Conservation (phyloP, 2,113 vertebrate genomes). For the Laticauda colubrina region DNA sequence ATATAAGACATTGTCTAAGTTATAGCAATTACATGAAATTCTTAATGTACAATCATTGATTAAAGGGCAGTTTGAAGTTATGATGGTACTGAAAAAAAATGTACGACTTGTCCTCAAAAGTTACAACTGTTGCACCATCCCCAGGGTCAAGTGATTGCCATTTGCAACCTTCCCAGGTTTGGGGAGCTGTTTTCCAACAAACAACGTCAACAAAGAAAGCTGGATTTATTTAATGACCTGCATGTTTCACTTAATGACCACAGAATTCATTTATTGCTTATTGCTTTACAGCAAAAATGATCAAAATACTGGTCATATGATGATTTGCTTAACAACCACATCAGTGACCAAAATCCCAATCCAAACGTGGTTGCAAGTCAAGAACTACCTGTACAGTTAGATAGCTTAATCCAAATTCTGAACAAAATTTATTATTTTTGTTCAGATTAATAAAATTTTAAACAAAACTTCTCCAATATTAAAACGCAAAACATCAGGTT, state of each 20-base stretch:
- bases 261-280: neutral
- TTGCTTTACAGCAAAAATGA: neutral
- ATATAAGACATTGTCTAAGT: neutral
- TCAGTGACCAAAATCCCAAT: neutral
- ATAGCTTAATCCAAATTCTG: neutral
- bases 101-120: neutral
- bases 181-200: neutral
- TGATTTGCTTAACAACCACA: neutral
- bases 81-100: neutral
- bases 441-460: neutral
- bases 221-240: neutral
- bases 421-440: neutral
- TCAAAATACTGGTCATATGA: neutral
- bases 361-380: neutral
- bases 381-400: neutral
- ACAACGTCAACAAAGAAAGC: neutral
- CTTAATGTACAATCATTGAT: neutral
- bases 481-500: neutral
- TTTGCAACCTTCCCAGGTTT: neutral
- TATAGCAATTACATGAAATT: neutral
- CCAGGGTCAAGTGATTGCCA: neutral
- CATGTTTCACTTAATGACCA: neutral
- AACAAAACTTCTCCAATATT: neutral
- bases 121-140: neutral
- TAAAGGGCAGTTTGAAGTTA: neutral